Percentiles rank a stretch among this genome's conserved stretches.
phyloP scores from a whole-genome alignment of 2,888 invertebrate genomes.

The Tanytarsus gracilentus region DNA sequence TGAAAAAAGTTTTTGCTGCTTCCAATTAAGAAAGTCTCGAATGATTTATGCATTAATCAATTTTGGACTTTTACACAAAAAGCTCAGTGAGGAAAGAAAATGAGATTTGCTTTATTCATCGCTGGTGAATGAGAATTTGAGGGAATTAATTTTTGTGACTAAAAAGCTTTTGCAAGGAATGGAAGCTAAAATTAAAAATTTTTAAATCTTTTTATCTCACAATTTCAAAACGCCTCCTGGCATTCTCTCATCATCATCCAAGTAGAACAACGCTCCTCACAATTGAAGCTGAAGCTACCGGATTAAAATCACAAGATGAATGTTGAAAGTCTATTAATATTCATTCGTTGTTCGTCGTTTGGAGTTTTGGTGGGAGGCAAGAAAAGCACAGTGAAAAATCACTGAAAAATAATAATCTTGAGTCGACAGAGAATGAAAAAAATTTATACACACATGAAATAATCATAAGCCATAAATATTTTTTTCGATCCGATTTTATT shows the following conservation, averaged over 20 bases:
- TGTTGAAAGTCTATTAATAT: constrained; percentile 20
- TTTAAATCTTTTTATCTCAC: no score
- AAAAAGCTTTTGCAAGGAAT: no score
- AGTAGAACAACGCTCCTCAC: no score
- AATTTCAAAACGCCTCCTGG: no score
- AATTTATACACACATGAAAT: neutral
- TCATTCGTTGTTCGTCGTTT: constrained; percentile 19
- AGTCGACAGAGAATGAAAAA: neutral
- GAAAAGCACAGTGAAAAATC: neutral
- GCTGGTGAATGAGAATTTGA: no score
- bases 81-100: no score
- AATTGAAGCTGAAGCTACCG: neutral
- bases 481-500: no score
- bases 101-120: no score
- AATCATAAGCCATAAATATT: constrained; percentile 25
- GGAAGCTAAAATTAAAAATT: no score
- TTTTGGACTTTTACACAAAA: no score
- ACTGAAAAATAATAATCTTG: neutral
- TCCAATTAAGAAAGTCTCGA: neutral
- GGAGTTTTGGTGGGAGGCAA: neutral
- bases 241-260: no score
- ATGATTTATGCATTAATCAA: neutral
- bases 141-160: no score
- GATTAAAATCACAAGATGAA: constrained; percentile 17
- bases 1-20: neutral